phyloP scores from a whole-genome alignment of 2,113 vertebrate genomes.

The Neotragus pygmaeus region DNA sequence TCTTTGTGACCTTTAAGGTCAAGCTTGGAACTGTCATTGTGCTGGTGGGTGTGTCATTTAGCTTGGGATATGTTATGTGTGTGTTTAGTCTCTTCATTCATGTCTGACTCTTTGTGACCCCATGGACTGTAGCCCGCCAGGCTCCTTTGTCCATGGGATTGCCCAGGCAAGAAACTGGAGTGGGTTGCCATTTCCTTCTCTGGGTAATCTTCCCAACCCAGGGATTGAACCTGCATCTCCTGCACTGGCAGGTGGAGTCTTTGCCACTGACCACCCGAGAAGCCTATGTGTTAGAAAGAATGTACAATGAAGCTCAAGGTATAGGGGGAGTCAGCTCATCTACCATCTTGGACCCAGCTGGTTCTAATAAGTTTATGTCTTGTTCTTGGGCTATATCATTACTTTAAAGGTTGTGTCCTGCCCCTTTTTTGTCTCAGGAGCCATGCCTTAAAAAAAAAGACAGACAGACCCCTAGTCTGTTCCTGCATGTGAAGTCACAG shows the following conservation, averaged over 20 bases:
- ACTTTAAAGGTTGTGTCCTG: neutral
- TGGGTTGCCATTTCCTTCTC: neutral
- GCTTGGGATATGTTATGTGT: neutral
- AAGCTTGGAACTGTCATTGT: neutral
- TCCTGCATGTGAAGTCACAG: neutral
- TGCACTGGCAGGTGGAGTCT: neutral
- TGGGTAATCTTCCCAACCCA: neutral
- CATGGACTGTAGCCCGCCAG: rapidly evolving
- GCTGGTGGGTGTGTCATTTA: neutral
- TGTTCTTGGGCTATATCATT: neutral
- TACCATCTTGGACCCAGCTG: neutral
- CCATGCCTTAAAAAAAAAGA: neutral
- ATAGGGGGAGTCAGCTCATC: neutral
- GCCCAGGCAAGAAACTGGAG: neutral
- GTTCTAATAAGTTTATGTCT: neutral
- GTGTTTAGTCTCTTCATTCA: neutral
- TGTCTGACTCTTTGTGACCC: neutral
- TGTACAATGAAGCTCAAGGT: neutral
- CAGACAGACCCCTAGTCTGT: neutral
- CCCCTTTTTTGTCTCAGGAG: neutral
- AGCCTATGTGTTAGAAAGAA: neutral
- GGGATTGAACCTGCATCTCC: neutral
- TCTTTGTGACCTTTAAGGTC: neutral
- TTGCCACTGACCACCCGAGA: neutral
- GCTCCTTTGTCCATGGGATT: neutral